These are phyloP conservation scores for Xiphophorus maculatus DNA, from an alignment of 2,113 vertebrate species.

Conservation along the genomic window DNA sequence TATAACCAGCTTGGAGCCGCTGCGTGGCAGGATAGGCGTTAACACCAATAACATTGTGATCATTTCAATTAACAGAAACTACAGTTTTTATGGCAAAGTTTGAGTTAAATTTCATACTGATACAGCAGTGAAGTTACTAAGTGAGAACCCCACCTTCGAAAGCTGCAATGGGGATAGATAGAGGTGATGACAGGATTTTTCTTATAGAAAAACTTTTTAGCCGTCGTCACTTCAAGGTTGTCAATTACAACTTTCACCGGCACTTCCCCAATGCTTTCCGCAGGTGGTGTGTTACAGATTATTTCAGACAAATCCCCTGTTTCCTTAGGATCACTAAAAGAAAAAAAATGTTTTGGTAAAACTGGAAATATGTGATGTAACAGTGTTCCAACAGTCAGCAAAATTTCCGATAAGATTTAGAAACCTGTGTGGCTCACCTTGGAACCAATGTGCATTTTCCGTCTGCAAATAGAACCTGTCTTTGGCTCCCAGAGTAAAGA, in stretches of 20 bases:
- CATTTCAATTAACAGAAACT: neutral
- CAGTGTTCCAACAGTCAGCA: too few relatives aligned
- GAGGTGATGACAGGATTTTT: conserved; percentile 78
- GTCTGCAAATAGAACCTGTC: conserved; percentile 78
- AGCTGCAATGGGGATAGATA: conserved; percentile 85
- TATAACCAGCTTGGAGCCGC: conserved; percentile 86
- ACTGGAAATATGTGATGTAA: neutral
- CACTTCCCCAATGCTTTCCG: conserved; percentile 32
- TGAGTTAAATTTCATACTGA: neutral
- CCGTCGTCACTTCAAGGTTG: conserved; percentile 64
- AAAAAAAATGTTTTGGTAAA: neutral
- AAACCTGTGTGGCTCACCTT: conserved; percentile 57
- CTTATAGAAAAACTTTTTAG: conserved; percentile 82
- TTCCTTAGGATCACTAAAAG: conserved; percentile 50
- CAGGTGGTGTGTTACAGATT: conserved; percentile 61
- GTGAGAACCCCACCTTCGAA: conserved; percentile 65
- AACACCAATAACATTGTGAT: neutral
- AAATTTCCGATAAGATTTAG: neutral
- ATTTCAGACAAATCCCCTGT: conserved; percentile 60
- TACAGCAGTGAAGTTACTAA: conserved; percentile 1
- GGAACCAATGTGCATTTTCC: conserved; percentile 72
- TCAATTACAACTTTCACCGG: conserved; percentile 82
- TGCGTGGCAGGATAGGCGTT: conserved; percentile 47
- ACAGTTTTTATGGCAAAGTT: neutral
- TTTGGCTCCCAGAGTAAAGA: conserved; percentile 81